Conservation (phyloP, 2,113 vertebrate species). For the Formicarius rufipectus region DNA sequence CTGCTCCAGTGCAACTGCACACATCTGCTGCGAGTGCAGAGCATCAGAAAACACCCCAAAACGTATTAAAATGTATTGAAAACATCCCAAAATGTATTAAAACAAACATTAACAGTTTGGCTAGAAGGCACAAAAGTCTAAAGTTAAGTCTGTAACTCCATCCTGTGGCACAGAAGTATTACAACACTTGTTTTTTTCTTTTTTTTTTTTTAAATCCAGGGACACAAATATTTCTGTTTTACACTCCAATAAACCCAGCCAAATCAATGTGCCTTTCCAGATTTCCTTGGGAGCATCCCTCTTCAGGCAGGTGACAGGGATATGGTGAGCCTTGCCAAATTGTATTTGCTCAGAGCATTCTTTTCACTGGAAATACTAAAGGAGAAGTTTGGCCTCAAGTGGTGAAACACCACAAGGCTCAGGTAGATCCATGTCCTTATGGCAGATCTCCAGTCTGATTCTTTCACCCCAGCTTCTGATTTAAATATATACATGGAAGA, state of each 20-base stretch:
- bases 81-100: not conserved
- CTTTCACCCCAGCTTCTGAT: not conserved
- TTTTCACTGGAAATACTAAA: not conserved
- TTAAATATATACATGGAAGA: not conserved
- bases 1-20: not conserved
- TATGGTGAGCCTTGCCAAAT: rapidly evolving
- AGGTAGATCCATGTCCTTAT: not conserved
- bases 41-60: not conserved
- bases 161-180: constrained; percentile 61
- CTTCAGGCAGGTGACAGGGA: rapidly evolving
- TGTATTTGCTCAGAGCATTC: not conserved
- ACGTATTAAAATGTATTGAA: not conserved
- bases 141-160: constrained; percentile 71
- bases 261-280: not conserved
- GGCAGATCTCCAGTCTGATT: not conserved
- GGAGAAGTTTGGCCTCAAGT: not conserved
- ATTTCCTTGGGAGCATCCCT: not conserved
- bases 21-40: not conserved
- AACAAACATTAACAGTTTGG: not conserved
- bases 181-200: constrained; percentile 7
- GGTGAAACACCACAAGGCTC: not conserved
- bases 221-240: not conserved
- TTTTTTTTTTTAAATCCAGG: not conserved
- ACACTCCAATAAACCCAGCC: not conserved
- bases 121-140: not conserved